A percentile compares a stretch with the other conserved stretches of the same genome.
Conservation (phyloP, 2,888 invertebrate genomes). For the Xylota segnis region DNA sequence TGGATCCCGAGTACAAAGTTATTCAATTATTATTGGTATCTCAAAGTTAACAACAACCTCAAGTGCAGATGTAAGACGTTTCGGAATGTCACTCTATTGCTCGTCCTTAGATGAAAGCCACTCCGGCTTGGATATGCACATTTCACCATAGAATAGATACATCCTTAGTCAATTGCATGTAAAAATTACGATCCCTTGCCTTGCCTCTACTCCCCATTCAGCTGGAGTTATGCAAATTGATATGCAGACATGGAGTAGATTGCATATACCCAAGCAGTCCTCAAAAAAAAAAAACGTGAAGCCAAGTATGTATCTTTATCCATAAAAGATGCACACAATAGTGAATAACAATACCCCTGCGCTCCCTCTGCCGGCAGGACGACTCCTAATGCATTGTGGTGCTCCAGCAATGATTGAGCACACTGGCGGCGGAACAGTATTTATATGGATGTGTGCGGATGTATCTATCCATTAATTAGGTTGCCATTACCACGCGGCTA, state of each 20-base stretch:
- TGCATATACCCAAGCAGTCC: background rate
- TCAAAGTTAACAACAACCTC: background rate
- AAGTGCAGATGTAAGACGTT: background rate
- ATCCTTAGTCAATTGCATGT: background rate
- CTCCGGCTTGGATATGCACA: background rate
- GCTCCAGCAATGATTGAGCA: background rate
- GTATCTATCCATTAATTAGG: constrained; percentile 9
- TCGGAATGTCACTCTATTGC: background rate
- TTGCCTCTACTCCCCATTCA: background rate
- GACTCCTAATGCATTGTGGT: background rate
- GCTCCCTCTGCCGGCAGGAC: background rate
- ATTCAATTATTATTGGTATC: background rate
- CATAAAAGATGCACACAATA: background rate
- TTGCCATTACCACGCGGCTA: constrained; percentile 7
- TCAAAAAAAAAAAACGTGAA: background rate
- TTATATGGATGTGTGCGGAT: background rate
- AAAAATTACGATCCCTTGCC: background rate
- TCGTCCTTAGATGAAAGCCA: background rate
- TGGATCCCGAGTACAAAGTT: background rate
- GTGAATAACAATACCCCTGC: background rate
- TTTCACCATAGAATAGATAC: background rate
- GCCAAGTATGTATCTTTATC: background rate
- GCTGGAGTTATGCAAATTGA: constrained; percentile 27
- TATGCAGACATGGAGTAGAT: constrained; percentile 27
- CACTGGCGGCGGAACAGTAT: too few relatives aligned